Evolutionary conservation across 1,140 invertebrate species (phyloP).

Genomic region (Cherax quadricarinatus): DNA sequence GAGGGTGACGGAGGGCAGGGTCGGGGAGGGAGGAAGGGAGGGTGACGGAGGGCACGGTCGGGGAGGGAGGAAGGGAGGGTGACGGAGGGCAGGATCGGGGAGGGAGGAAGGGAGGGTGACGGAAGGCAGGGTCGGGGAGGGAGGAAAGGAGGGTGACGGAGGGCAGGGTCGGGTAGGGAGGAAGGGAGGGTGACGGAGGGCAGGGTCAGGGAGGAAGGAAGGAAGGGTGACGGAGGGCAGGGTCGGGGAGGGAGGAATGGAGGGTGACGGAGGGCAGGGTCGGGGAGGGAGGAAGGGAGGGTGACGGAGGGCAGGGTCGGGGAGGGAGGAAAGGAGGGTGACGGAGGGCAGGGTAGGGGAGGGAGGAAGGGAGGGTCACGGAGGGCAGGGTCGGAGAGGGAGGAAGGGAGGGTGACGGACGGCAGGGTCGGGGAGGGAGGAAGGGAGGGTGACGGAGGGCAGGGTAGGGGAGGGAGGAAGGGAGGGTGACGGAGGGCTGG

Average conservation of each 20-base stretch:
- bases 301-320: conserved; percentile 77
- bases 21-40: conserved; percentile 77
- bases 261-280: conserved; percentile 82
- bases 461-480: neutral
- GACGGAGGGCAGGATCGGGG: neutral
- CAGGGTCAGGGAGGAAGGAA: neutral
- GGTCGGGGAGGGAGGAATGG: conserved; percentile 76
- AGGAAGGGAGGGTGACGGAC: too few species aligned
- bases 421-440: neutral
- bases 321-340: too few species aligned
- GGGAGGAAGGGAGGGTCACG: neutral
- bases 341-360: neutral
- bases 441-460: neutral
- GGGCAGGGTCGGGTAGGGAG: neutral
- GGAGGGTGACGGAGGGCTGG: too few species aligned
- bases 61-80: neutral
- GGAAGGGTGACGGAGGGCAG: too few species aligned
- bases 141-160: too few species aligned
- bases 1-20: neutral
- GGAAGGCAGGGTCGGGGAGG: neutral
- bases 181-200: neutral
- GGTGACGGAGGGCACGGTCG: too few species aligned
- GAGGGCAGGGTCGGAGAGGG: too few species aligned
- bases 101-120: neutral
- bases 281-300: neutral